Percentiles rank a stretch among this genome's conserved stretches.
These are phyloP conservation scores for Melanargia galathea DNA, from an alignment of 2,888 invertebrate genomes.

Conservation along the genomic window DNA sequence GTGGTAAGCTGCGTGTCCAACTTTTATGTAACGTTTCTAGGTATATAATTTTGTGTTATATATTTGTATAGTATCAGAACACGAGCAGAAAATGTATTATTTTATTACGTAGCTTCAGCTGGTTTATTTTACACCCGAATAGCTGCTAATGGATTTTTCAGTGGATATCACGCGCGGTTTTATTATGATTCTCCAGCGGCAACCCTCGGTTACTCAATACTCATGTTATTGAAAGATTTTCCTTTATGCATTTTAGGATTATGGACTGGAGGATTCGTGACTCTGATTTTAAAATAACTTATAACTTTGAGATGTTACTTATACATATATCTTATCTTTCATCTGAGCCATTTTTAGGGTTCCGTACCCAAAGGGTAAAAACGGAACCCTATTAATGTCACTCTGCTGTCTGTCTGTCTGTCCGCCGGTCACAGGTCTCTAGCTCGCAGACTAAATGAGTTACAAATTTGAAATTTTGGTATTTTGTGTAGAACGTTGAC, in stretches of 20 bases:
- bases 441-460: no score
- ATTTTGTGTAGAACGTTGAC: no score
- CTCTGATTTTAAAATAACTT: conserved; percentile 50
- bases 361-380: no score
- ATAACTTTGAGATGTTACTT: not conserved
- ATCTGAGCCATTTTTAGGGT: no score
- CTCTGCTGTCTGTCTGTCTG: no score
- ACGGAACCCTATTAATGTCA: no score
- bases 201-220: conserved; percentile 64
- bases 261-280: conserved; percentile 63
- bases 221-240: conserved; percentile 65
- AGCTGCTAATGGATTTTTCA: conserved; percentile 70
- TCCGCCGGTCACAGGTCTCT: no score
- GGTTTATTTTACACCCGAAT: conserved; percentile 63
- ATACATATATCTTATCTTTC: not conserved
- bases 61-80: conserved; percentile 48
- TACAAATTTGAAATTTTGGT: no score
- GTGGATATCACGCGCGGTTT: conserved; percentile 59
- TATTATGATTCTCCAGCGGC: conserved; percentile 65
- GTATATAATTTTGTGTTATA: conserved; percentile 47
- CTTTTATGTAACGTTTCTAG: conserved; percentile 48
- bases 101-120: conserved; percentile 58
- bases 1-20: no score
- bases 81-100: conserved; percentile 57
- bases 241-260: conserved; percentile 60